Evolutionary conservation across 2,888 invertebrate genomes (phyloP).

Genomic region (Sinelater perroti): DNA sequence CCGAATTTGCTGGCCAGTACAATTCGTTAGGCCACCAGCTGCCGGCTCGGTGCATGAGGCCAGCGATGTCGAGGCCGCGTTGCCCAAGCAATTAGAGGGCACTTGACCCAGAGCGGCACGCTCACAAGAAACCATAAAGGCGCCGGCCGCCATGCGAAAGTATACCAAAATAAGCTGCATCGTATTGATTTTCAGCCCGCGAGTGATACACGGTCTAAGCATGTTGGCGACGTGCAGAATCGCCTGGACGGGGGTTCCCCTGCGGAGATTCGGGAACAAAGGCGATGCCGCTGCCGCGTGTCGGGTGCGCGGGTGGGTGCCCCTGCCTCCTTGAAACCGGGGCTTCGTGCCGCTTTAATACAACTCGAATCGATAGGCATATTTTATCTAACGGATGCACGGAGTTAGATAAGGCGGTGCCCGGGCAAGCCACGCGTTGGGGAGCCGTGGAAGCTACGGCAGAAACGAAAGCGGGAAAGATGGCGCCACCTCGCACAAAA

Average conservation of each 20-base stretch:
- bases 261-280: constrained; percentile 21
- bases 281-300: constrained; percentile 14
- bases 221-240: constrained; percentile 19
- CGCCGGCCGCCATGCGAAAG: too few relatives aligned
- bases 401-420: neutral
- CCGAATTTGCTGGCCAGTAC: constrained; percentile 36
- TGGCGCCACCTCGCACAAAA: neutral
- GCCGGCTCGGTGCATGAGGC: constrained; percentile 20
- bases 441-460: neutral
- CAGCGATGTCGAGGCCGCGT: constrained; percentile 17
- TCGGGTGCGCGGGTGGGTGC: constrained; percentile 6
- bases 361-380: constrained; percentile 7
- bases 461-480: too few relatives aligned
- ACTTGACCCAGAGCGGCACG: constrained; percentile 4
- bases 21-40: constrained; percentile 36
- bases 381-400: constrained; percentile 13
- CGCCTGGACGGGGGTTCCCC: constrained; percentile 15
- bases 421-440: too few relatives aligned
- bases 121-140: too few relatives aligned
- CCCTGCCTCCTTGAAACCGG: constrained; percentile 2
- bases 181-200: constrained; percentile 16
- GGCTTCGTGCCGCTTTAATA: constrained; percentile 1
- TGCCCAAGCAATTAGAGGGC: constrained; percentile 9
- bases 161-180: constrained; percentile 3
- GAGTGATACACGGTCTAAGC: constrained; percentile 24